These are phyloP conservation scores for Poeciliopsis gracilis DNA, from an alignment of 2,797 vertebrate genomes.

Conservation along the genomic window DNA sequence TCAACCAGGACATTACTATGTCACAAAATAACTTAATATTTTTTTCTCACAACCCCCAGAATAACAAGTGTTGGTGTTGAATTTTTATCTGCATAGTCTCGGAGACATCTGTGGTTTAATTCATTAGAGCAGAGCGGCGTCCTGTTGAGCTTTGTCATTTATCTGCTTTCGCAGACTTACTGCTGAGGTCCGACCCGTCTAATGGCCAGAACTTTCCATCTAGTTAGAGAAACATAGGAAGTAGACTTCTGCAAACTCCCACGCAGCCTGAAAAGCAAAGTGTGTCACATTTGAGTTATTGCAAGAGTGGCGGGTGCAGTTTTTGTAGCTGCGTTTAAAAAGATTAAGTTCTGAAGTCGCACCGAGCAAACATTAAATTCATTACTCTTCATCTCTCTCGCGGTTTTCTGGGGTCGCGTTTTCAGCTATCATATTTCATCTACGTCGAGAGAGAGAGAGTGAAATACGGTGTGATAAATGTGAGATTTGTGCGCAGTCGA, in stretches of 20 bases:
- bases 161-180: slow-evolving; percentile 29
- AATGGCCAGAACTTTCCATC: slow-evolving; percentile 5
- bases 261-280: slow-evolving; percentile 4
- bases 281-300: slow-evolving; percentile 25
- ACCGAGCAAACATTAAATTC: slow-evolving; percentile 17
- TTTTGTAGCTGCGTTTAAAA: slow-evolving; percentile 29
- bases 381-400: neutral
- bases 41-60: slow-evolving; percentile 6
- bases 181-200: slow-evolving; percentile 25
- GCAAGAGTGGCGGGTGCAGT: slow-evolving; percentile 11
- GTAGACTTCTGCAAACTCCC: slow-evolving; percentile 36
- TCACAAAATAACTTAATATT: slow-evolving; percentile 7
- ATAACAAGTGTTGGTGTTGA: slow-evolving; percentile 9
- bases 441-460: slow-evolving; percentile 20
- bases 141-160: slow-evolving; percentile 6
- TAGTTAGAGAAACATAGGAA: slow-evolving; percentile 33
- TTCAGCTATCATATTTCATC: slow-evolving; percentile 28
- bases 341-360: slow-evolving; percentile 28
- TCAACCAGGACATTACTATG: neutral
- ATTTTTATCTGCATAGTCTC: slow-evolving; percentile 20
- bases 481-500: slow-evolving; percentile 15
- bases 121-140: slow-evolving; percentile 20
- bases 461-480: slow-evolving; percentile 27
- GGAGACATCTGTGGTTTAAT: slow-evolving; percentile 9
- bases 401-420: slow-evolving; percentile 11